Conservation (phyloP, 2,888 invertebrate genomes). For the Lutraria lutraria region DNA sequence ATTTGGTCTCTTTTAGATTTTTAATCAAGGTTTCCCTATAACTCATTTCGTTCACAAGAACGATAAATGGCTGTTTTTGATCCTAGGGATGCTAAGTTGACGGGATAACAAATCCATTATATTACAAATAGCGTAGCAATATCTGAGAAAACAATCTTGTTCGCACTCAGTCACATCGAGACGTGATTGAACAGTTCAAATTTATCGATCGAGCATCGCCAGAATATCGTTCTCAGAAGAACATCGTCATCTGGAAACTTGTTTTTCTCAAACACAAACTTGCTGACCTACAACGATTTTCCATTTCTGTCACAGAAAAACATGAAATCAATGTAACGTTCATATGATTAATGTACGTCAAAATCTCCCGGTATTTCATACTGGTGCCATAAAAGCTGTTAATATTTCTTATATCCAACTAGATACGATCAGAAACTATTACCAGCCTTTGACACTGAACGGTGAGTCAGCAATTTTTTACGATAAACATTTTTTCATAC, state of each 20-base stretch:
- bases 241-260: slow-evolving; percentile 27
- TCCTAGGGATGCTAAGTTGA: slow-evolving; percentile 21
- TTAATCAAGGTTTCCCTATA: slow-evolving; percentile 6
- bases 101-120: slow-evolving; percentile 24
- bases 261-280: slow-evolving; percentile 28
- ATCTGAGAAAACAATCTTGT: slow-evolving; percentile 26
- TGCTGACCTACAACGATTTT: neutral
- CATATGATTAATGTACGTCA: slow-evolving; percentile 12
- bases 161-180: slow-evolving; percentile 32
- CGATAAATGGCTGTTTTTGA: slow-evolving; percentile 27
- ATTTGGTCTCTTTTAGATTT: slow-evolving; percentile 8
- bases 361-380: neutral
- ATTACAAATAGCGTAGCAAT: slow-evolving; percentile 30
- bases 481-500: neutral
- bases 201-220: slow-evolving; percentile 32
- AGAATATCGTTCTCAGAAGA: slow-evolving; percentile 21
- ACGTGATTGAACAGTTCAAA: slow-evolving; percentile 34
- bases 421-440: neutral
- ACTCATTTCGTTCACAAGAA: neutral
- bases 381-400: slow-evolving; percentile 33
- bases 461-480: neutral
- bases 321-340: neutral
- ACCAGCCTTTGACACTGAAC: neutral
- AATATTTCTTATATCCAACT: neutral
- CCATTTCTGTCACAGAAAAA: neutral